Conservation (phyloP, 2,113 vertebrate genomes). For the Oplegnathus fasciatus region DNA sequence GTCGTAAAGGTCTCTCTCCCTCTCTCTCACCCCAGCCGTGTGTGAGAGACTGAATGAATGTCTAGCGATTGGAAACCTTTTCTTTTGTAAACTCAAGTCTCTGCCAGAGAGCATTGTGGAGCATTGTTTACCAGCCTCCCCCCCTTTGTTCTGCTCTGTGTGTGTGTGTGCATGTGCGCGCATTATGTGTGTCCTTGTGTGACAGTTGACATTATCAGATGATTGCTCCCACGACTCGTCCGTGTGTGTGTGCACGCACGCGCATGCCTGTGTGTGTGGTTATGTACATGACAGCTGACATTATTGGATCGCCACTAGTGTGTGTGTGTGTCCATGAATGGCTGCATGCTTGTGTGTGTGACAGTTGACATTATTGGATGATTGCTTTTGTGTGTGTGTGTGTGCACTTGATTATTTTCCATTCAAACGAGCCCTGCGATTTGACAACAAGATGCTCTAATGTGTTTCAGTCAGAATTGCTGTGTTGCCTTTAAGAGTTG, state of each 20-base stretch:
- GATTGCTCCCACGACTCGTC: slow-evolving; percentile 67
- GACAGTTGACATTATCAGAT: slow-evolving; percentile 81
- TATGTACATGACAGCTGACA: slow-evolving; percentile 65
- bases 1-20: slow-evolving; percentile 73
- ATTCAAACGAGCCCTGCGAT: slow-evolving; percentile 35
- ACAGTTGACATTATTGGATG: slow-evolving; percentile 62
- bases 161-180: slow-evolving; percentile 33
- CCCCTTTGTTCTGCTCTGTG: slow-evolving; percentile 67
- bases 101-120: slow-evolving; percentile 78
- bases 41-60: slow-evolving; percentile 70
- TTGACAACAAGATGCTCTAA: slow-evolving; percentile 30
- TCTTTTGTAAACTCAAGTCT: slow-evolving; percentile 79
- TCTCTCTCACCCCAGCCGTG: slow-evolving; percentile 28
- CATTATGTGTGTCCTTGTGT: slow-evolving; percentile 48
- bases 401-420: slow-evolving; percentile 38
- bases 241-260: slow-evolving; percentile 32
- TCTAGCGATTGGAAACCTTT: slow-evolving; percentile 81
- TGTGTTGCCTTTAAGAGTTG: background rate
- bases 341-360: slow-evolving; percentile 19
- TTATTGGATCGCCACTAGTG: slow-evolving; percentile 58
- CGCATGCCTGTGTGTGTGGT: slow-evolving; percentile 53
- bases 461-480: slow-evolving; percentile 18
- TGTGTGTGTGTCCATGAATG: background rate
- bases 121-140: slow-evolving; percentile 80
- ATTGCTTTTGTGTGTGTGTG: slow-evolving; percentile 40